Percentiles rank a stretch among this genome's conserved stretches.
Evolutionary conservation across 2,888 invertebrate species (phyloP).

Genomic region (Odontomyia ornata): DNA sequence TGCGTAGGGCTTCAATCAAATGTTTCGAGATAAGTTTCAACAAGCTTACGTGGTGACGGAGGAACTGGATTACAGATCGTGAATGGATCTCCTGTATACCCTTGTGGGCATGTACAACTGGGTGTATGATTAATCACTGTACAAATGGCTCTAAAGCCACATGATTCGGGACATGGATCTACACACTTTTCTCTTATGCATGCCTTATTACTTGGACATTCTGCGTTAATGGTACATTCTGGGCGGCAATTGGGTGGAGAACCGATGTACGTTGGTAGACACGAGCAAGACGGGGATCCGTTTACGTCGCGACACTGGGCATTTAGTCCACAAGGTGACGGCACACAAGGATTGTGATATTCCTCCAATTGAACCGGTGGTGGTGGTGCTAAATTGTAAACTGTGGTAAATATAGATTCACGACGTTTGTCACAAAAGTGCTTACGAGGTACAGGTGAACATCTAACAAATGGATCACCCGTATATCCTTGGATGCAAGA

Average conservation of each 20-base stretch:
- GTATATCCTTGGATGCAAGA: slow-evolving; percentile 74
- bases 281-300: slow-evolving; percentile 72
- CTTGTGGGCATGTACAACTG: slow-evolving; percentile 71
- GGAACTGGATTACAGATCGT: slow-evolving; percentile 68
- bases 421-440: too few relatives aligned
- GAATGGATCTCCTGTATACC: slow-evolving; percentile 74
- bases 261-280: slow-evolving; percentile 72
- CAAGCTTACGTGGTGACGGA: slow-evolving; percentile 52
- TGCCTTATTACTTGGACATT: slow-evolving; percentile 75
- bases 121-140: slow-evolving; percentile 74
- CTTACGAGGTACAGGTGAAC: slow-evolving; percentile 66
- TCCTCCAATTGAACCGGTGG: slow-evolving; percentile 54
- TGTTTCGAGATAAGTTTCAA: too few relatives aligned
- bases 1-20: background rate
- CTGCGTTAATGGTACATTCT: slow-evolving; percentile 75
- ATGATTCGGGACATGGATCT: slow-evolving; percentile 78
- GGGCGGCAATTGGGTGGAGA: slow-evolving; percentile 77
- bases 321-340: slow-evolving; percentile 79
- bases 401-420: background rate
- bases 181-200: slow-evolving; percentile 76
- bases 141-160: slow-evolving; percentile 72
- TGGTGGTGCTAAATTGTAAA: slow-evolving; percentile 38
- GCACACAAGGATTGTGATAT: slow-evolving; percentile 72
- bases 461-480: slow-evolving; percentile 79
- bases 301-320: slow-evolving; percentile 73